Conservation (phyloP, 2,113 vertebrate genomes). For the Percina caprodes region DNA sequence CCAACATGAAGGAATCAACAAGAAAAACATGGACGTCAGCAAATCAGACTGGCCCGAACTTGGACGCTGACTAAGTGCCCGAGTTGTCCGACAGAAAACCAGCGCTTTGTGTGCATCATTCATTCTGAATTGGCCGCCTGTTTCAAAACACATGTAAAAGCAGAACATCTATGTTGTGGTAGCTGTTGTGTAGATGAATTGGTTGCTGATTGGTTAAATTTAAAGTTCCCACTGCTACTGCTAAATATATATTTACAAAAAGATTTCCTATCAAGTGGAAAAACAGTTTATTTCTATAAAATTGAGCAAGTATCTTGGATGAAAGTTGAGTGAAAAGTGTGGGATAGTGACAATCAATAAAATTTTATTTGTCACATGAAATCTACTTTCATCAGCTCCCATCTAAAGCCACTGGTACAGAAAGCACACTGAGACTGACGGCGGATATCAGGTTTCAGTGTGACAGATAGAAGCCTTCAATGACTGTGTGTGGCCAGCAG, state of each 20-base stretch:
- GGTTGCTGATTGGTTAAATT: slow-evolving; percentile 1
- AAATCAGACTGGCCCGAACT: slow-evolving; percentile 33
- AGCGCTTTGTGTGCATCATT: background rate
- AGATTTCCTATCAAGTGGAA: background rate
- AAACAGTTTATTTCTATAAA: background rate
- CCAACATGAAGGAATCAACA: slow-evolving; percentile 80
- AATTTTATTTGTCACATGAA: no score
- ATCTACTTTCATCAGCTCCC: background rate
- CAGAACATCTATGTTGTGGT: slow-evolving; percentile 16
- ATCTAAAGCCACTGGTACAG: slow-evolving; percentile 27
- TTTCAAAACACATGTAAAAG: slow-evolving; percentile 8
- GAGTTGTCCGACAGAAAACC: slow-evolving; percentile 6
- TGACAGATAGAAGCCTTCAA: slow-evolving; percentile 48
- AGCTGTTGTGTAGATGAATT: slow-evolving; percentile 9
- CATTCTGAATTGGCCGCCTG: slow-evolving; percentile 11
- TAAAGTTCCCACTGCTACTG: background rate
- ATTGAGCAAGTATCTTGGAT: background rate
- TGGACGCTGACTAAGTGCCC: slow-evolving; percentile 12
- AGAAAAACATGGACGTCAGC: slow-evolving; percentile 74
- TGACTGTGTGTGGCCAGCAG: slow-evolving; percentile 61
- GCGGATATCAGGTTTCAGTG: slow-evolving; percentile 50
- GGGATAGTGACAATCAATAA: background rate
- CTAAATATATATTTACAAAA: background rate
- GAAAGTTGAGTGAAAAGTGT: slow-evolving; percentile 12
- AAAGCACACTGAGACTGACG: slow-evolving; percentile 2